Percentiles rank a stretch among this genome's conserved stretches.
phyloP scores from a whole-genome alignment of 2,113 vertebrate genomes.

The Amphilophus citrinellus region DNA sequence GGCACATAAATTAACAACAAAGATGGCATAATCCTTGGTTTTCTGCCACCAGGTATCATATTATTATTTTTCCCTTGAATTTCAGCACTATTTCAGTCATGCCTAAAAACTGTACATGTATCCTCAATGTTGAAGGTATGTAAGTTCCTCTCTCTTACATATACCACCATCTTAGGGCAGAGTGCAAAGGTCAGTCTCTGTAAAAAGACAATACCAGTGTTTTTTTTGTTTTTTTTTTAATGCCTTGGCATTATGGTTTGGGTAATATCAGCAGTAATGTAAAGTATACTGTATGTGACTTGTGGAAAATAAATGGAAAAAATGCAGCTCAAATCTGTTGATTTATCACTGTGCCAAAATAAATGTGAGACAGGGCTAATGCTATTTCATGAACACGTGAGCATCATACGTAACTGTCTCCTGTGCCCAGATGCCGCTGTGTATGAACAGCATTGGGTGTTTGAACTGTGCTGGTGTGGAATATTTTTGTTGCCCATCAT shows the following conservation, averaged over 20 bases:
- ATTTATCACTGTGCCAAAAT: conserved; percentile 38
- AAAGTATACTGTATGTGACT: conserved; percentile 32
- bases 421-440: conserved; percentile 45
- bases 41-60: not conserved
- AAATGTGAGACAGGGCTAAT: conserved; percentile 19
- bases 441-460: conserved; percentile 56
- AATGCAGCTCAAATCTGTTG: conserved; percentile 2
- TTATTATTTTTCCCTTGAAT: not conserved
- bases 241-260: not conserved
- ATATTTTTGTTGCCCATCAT: conserved; percentile 54
- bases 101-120: not conserved
- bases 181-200: not conserved
- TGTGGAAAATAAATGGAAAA: conserved; percentile 38
- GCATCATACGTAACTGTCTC: conserved; percentile 31
- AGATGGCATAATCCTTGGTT: not conserved
- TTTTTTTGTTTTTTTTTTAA: not conserved
- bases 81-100: not conserved
- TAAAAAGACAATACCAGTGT: conserved; percentile 10
- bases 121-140: not conserved
- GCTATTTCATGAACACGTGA: conserved; percentile 28
- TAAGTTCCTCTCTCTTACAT: conserved; percentile 10
- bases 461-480: conserved; percentile 52
- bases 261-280: conserved; percentile 21
- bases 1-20: not conserved
- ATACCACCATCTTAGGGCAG: conserved; percentile 59